Evolutionary conservation across 2,113 vertebrate species (phyloP), one percentile per base, ranked within the genome.

Genomic region (Podarcis cretensis): DNA sequence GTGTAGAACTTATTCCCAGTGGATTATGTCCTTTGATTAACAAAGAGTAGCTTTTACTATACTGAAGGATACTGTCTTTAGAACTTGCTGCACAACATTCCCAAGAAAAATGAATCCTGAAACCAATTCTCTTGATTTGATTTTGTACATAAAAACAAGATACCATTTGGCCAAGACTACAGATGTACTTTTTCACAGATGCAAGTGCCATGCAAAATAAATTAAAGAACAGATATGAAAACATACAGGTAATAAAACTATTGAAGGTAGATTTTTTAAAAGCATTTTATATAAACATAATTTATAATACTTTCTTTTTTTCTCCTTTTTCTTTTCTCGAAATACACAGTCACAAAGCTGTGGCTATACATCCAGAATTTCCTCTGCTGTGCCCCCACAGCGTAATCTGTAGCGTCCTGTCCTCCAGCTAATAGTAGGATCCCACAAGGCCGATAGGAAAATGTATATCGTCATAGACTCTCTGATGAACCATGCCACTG

Each of bases 401-500:
- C 99, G 98, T 89, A 99, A 96, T 10, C 99, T 97, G 95, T 99
- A 99, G 43, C 98, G 98, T 14, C 99, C 98, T 10, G 98, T 99
- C 94, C 99, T 98, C 99, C 99, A 99, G 97, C 98, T 99, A 96
- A 99, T 99, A 1, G 98, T 99, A 12, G 99, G 99, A 94, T 99
- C 99, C 98, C 99, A 99, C 75, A 99, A 96, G 21, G 99, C 99
- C 3, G 99, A 99, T n/a, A 99, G 95, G 96, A 99, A 99, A 94
- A 99, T 99, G 96, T 99, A 99, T 93, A 99, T 98, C 1, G 98
- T 98, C 98, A 99, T 99, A 23, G 99, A 99, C 96, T 99, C 99
- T 43, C 99, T 95, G 97, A 99, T 99, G 97, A 99, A 99, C 99
- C 99, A 99, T 63, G 98, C 99, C 35, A 99, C 98, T 0, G 99